Base-by-base conservation (phyloP, 2,797 vertebrate genomes). In the Sylvilagus floridanus region DNA sequence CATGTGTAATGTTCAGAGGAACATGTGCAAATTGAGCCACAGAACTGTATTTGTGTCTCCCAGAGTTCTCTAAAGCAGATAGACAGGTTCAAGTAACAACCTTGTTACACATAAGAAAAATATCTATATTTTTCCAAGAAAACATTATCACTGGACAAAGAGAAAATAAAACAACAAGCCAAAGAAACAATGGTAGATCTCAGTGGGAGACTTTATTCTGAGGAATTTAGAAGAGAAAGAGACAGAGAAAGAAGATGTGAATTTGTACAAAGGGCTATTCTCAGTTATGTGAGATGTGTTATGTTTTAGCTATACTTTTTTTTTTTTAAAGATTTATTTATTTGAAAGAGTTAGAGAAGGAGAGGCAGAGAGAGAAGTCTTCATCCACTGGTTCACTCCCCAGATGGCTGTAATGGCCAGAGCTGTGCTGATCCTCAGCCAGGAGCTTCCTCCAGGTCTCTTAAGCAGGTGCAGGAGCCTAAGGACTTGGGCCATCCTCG, bases 211-310 rank as follows among this genome's bases (percentile, higher is more conserved):
- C 60, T 75, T 94, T 68, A 88, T 88, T 77, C 83, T 54, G 24
- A 88, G 84, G 35, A 93, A 86, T 12, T 89, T 47, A 93, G 68
- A 77, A 54, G 81, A 79, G 6, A 79, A n/a, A n/a, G n/a, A n/a
- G n/a, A n/a, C 30, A 71, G 52, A 66, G 22, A 82, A 47, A 66
- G 22, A 82, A 47, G 16, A 88, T 77, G 10, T 42, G 5, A 86
- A 78, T 35, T 72, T 93, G 66, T 66, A 71, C 30, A 88, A 92
- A 75, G 66, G 63, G 28, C 47, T 94, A 24, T 81, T 94, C 42
- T 94, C 37, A 79, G 8, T 88, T 91, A 90, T 66, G 47, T 77
- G 24, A 85, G 7, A 32, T 78, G 77, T 11, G 42, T 42, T 42
- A 42, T 42, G 42, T 42, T 42, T 42, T 42, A 42, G 1, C 42